Evolutionary conservation across 2,113 vertebrate genomes (phyloP), one percentile per base, ranked within the genome.

Genomic region (Chunga burmeisteri): DNA sequence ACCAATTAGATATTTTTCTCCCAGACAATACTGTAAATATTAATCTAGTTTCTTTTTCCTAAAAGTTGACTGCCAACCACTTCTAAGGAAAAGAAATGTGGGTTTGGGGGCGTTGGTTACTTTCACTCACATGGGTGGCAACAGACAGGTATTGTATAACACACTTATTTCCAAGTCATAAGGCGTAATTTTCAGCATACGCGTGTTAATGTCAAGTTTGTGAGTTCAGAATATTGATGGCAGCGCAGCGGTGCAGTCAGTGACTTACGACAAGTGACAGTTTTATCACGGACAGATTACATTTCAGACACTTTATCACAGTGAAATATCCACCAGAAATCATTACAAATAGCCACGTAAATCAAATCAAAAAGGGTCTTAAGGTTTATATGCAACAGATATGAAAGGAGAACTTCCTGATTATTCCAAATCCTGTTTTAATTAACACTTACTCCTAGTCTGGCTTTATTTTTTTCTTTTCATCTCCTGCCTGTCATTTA

Each of bases 341-440:
- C 86, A 38, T 19, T 53, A 56, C 65, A 40, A 88, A 25, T 56
- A 29, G 58, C 38, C 34, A 46, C 2, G 25, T 71, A 68, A 91
- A 63, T 77, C 58, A 90, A 68, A 79, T n/a, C 7, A 87, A 91
- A 96, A 75, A 11, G 26, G 14, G 6, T 52, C 50, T 73, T 68
- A 70, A 40, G 25, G 19, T 56, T 38, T 55, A 82, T 73, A 14
- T 29, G 19, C 38, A 86, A 56, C 50, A 94, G 86, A 67, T 59
- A 81, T 11, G n/a, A 93, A 93, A 93, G 66, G 38, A 70, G 6
- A 63, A 63, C 86, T 86, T 79, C 6, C 29, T 78, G 50, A 73
- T 88, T 88, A 73, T n/a, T 89, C 29, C 22, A 96, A 94, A 96
- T 91, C 36, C 74, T 68, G 56, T 73, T 94, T 97, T 96, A 97